Evolutionary conservation across 2,888 invertebrate genomes (phyloP).

Genomic region (Tinea pellionella): DNA sequence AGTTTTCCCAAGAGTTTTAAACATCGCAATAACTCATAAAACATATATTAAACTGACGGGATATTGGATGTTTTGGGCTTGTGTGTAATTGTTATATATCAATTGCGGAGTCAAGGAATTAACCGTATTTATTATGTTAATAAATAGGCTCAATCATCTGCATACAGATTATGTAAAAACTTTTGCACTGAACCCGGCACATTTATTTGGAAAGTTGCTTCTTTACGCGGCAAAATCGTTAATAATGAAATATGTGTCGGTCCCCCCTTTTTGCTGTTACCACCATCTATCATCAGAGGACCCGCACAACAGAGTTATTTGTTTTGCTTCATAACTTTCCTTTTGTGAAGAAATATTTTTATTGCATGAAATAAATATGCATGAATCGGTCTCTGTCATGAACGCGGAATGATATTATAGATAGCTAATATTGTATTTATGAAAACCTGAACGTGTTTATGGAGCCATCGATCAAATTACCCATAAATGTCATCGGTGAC

Average conservation of each 20-base stretch:
- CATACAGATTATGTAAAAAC: background rate
- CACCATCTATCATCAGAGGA: conserved; percentile 8
- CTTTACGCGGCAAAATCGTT: conserved; percentile 8
- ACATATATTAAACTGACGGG: too few relatives aligned
- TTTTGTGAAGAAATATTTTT: conserved; percentile 6
- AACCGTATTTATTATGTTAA: too few relatives aligned
- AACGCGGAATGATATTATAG: background rate
- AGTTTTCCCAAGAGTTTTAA: background rate
- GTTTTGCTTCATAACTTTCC: conserved; percentile 12
- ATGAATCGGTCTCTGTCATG: background rate
- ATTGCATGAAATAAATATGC: conserved; percentile 1
- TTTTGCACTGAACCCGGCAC: background rate
- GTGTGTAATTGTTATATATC: too few relatives aligned
- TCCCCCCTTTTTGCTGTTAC: conserved; percentile 7
- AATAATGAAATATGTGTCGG: conserved; percentile 9
- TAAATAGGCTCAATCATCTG: background rate
- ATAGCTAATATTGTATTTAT: background rate
- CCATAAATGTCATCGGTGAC: background rate
- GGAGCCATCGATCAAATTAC: background rate
- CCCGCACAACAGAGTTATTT: conserved; percentile 7
- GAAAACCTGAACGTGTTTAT: background rate
- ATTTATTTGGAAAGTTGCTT: conserved; percentile 8
- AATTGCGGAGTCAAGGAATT: too few relatives aligned
- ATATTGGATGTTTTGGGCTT: too few relatives aligned
- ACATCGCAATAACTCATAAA: too few relatives aligned